These are phyloP conservation scores for Apeira syringaria DNA, from an alignment of 2,888 invertebrate species.

Conservation along the genomic window DNA sequence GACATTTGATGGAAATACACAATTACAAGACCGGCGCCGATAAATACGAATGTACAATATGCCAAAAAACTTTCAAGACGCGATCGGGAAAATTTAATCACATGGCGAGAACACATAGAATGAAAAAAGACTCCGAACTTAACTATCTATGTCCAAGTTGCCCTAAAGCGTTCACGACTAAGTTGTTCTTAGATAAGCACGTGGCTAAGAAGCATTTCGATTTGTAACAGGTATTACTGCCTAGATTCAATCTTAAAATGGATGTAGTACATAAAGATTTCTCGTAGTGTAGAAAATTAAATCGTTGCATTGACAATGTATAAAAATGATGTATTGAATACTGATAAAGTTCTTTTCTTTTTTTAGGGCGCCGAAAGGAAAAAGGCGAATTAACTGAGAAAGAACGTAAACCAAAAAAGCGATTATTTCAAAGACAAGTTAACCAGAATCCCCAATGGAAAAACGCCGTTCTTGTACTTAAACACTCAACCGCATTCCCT, in stretches of 20 bases:
- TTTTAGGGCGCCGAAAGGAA: conserved; percentile 74
- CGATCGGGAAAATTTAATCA: conserved; percentile 76
- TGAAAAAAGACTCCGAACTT: conserved; percentile 69
- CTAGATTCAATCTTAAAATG: conserved; percentile 5
- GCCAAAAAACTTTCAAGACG: conserved; percentile 72
- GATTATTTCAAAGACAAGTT: conserved; percentile 76
- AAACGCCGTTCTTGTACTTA: conserved; percentile 72
- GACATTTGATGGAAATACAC: conserved; percentile 71
- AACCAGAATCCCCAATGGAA: conserved; percentile 75
- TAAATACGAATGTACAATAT: conserved; percentile 69
- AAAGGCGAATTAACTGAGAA: conserved; percentile 62
- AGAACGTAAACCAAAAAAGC: conserved; percentile 73
- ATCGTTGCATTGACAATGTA: conserved; percentile 14
- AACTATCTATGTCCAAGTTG: conserved; percentile 78
- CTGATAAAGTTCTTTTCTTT: conserved; percentile 75
- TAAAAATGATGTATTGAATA: conserved; percentile 45
- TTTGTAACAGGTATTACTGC: conserved; percentile 33
- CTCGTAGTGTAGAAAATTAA: conserved; percentile 13
- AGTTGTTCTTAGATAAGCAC: conserved; percentile 81
- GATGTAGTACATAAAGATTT: conserved; percentile 7
- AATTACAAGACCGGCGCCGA: conserved; percentile 70
- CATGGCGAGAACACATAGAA: conserved; percentile 69
- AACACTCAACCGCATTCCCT: conserved; percentile 70
- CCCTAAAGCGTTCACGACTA: conserved; percentile 78
- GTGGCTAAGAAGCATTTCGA: conserved; percentile 80